Conservation (phyloP, 2,888 invertebrate species). For the Thera britannica region DNA sequence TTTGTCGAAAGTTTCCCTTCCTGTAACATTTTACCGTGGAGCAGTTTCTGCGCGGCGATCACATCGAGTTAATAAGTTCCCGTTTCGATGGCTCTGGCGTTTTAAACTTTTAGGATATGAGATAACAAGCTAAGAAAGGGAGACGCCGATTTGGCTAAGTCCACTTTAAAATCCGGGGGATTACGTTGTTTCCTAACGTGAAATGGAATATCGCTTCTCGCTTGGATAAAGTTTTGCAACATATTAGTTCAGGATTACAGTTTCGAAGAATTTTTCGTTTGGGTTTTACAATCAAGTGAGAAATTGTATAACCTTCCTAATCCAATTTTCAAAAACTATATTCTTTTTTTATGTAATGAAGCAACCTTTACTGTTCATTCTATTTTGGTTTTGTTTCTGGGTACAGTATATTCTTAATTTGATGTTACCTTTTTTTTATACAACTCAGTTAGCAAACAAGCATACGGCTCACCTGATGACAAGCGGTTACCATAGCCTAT, state of each 20-base stretch:
- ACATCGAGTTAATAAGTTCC: constrained; percentile 85
- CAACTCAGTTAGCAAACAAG: no score
- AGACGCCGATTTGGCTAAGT: constrained; percentile 81
- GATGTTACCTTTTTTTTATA: no score
- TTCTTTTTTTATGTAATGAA: neutral
- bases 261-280: constrained; percentile 28
- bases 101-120: constrained; percentile 85
- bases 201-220: constrained; percentile 54
- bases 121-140: constrained; percentile 83
- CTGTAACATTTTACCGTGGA: constrained; percentile 82
- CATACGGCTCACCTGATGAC: no score
- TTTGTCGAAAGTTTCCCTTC: constrained; percentile 77
- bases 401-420: no score
- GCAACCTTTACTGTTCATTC: no score
- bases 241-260: constrained; percentile 36
- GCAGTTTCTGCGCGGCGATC: constrained; percentile 79
- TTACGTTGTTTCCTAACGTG: constrained; percentile 59
- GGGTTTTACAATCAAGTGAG: constrained; percentile 13
- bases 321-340: neutral
- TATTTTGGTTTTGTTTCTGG: no score
- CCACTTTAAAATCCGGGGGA: constrained; percentile 69
- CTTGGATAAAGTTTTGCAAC: constrained; percentile 42
- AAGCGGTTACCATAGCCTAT: no score
- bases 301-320: neutral
- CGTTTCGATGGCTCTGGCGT: constrained; percentile 81